Base-by-base conservation (phyloP, 64 coral and sea anemone genomes). In the Stichodactyla mertensii region DNA sequence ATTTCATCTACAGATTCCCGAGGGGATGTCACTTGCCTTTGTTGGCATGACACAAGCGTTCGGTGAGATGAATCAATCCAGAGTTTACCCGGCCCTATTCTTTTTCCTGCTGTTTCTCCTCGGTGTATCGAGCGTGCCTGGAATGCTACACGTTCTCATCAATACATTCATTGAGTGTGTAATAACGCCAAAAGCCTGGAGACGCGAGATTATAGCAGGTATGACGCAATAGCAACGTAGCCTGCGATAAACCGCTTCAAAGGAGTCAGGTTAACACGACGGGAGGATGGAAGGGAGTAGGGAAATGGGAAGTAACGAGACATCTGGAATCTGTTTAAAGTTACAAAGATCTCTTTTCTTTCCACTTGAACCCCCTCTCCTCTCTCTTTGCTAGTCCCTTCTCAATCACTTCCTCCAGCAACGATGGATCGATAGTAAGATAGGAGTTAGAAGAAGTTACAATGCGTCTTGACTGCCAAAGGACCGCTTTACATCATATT, bases 31-130 rank as follows among this genome's bases (percentile, higher is more conserved):
- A 10, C 51, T 97, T 23, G 94, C 85, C 18, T 97, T 97, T 80
- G 88, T 92, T 55, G 94, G 91, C 11, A 90, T 97, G 61, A 93
- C 90, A 52, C 89, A 93, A 6, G 85, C 88, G 1, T 97, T 97
- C 52, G 64, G 81, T 3, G 55, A 92, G 78, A 87, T 92, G 90
- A 11, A 74, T 36, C 7, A 7, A 1, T 66, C 19, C 51, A 61
- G 54, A 4, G 56, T 78, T 4, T 97, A 90, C 84, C 87, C 94
- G 0, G 80, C 88, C 6, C 80, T 97, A 7, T 97, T 97, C 52
- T 97, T 92, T 78, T 82, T 97, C 18, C 64, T 97, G 16, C 77
- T 97, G 52, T 97, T 97, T 31, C 55, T 97, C 18, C 86, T 97
- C 4, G 88, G 91, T 18, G 62, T 69, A 26, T 90, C 91, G 0